Conservation (phyloP, 2,113 vertebrate genomes). For the Stictonetta naevosa region DNA sequence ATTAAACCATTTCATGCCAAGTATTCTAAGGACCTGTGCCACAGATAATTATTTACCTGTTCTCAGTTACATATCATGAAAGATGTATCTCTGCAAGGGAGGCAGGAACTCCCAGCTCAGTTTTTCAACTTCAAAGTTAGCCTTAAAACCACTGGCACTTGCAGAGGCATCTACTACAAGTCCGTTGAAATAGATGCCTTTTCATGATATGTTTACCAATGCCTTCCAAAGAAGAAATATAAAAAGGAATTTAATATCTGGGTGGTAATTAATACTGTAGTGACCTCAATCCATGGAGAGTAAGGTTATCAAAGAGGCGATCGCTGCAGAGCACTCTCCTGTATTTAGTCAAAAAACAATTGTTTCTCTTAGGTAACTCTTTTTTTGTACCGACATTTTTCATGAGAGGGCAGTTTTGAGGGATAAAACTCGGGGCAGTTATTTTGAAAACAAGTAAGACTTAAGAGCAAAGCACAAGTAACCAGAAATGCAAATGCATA, state of each 20-base stretch:
- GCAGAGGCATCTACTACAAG: not conserved
- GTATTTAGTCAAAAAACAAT: not conserved
- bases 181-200: not conserved
- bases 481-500: not conserved
- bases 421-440: not conserved
- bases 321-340: not conserved
- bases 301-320: conserved; percentile 36
- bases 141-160: conserved; percentile 19
- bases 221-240: conserved; percentile 12
- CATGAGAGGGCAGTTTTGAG: not conserved
- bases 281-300: not conserved
- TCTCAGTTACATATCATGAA: conserved; percentile 41
- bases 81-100: conserved; percentile 29
- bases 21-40: not conserved
- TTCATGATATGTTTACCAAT: not conserved
- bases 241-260: conserved; percentile 39
- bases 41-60: conserved; percentile 25
- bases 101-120: conserved; percentile 39
- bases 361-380: conserved; percentile 19
- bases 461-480: not conserved
- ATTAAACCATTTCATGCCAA: conserved; percentile 14
- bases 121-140: conserved; percentile 51
- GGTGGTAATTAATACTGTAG: conserved; percentile 39
- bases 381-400: not conserved
- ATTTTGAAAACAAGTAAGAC: not conserved